phyloP scores from a whole-genome alignment of 2,113 vertebrate genomes.

The Tylochromis polylepis region DNA sequence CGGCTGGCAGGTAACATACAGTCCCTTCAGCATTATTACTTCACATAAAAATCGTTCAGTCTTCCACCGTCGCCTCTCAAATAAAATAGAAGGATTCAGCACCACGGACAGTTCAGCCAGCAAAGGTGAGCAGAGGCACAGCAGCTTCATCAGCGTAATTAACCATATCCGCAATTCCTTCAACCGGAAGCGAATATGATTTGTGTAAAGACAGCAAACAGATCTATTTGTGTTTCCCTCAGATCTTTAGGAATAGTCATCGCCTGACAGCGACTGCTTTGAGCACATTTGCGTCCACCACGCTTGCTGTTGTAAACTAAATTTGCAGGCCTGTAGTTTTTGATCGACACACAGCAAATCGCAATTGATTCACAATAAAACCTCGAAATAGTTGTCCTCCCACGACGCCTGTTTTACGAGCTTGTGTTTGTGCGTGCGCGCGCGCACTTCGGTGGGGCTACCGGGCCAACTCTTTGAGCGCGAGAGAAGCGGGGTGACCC shows the following conservation, averaged over 20 bases:
- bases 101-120: conserved; percentile 53
- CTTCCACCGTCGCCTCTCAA: background rate
- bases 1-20: conserved; percentile 86
- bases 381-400: conserved; percentile 16
- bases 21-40: background rate
- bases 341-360: conserved; percentile 41
- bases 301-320: background rate
- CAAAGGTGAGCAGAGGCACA: background rate
- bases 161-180: background rate
- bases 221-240: background rate
- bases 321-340: conserved; percentile 34
- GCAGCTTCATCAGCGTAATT: background rate
- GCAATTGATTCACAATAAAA: conserved; percentile 50
- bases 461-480: conserved; percentile 48
- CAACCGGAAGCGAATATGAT: background rate
- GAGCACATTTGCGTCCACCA: background rate
- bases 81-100: conserved; percentile 32
- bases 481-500: conserved; percentile 66
- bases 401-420: background rate
- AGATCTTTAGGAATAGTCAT: background rate
- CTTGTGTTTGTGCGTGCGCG: background rate
- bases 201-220: background rate
- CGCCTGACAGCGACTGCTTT: background rate
- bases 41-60: background rate
- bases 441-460: background rate